Evolutionary conservation across 1,140 invertebrate genomes (phyloP).

Genomic region (Dolichoris vasculosae): DNA sequence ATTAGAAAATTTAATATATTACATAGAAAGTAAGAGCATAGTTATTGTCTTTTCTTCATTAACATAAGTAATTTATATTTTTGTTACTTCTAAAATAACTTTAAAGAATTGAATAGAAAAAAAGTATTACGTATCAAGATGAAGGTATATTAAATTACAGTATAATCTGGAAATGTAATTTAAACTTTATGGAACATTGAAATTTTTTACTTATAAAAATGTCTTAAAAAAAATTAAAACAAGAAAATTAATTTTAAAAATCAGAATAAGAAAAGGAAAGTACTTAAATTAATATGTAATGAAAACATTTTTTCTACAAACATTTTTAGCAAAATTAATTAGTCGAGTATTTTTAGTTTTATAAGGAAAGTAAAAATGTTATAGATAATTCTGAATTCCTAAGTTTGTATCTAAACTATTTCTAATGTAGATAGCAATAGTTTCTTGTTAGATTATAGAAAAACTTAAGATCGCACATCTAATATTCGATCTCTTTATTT

Average conservation of each 20-base stretch:
- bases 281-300: background rate
- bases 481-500: background rate
- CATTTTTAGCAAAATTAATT: too few relatives aligned
- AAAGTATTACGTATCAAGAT: background rate
- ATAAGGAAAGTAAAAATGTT: background rate
- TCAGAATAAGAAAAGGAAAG: background rate
- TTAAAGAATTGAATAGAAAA: background rate
- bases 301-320: too few relatives aligned
- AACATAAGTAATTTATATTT: conserved; percentile 2
- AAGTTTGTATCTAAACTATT: background rate
- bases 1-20: background rate
- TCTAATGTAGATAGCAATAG: background rate
- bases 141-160: background rate
- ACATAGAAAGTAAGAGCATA: background rate
- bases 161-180: background rate
- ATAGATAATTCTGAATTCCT: background rate
- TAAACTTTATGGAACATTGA: conserved; percentile 10
- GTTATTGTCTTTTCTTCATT: background rate
- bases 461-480: background rate
- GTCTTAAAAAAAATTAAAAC: background rate
- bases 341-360: background rate
- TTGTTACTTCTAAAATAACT: background rate
- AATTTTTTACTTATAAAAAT: conserved; percentile 5
- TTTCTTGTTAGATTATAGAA: background rate
- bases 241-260: background rate